Base-by-base conservation (phyloP, 1,140 invertebrate species). In the Diabrotica undecimpunctata region DNA sequence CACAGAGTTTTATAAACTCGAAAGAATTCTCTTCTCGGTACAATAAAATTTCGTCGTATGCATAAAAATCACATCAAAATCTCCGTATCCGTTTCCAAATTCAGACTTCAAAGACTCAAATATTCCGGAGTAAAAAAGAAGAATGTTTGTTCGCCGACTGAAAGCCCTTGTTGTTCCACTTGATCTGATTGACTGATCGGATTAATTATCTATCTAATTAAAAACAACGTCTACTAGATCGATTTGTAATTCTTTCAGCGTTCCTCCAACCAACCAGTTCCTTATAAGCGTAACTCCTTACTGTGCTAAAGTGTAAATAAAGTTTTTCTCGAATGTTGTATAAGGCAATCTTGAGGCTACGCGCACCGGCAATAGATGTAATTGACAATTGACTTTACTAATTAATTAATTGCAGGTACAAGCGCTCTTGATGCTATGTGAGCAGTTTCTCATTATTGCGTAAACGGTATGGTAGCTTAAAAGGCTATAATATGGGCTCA, bases 341-440 rank as follows among this genome's bases (percentile, higher is more conserved):
- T 65, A 71, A 67, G 70, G 70, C 62, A 67, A 65, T 52, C 54
- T 46, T 60, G 50, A 46, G 39, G 39, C 36, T 50, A 46, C n/a
- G 53, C 67, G 54, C 37, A 61, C 59, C 65, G 61, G 67, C 66
- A 64, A 67, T 62, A 69, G 55, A 69, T 63, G 65, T 69, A 71
- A 71, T 71, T 69, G 70, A 67, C 70, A 71, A 69, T 67, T 69
- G 70, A 67, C 65, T 64, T 66, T 68, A 71, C 70, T 71, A 71
- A 71, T 69, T 71, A 71, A 71, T 71, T 71, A 71, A 71, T 69
- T 69, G 67, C 62, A 61, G 65, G 59, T 67, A 64, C 65, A 64
- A 67, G 65, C 61, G 50, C 61, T 69, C 65, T 54, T 38, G 51
- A 62, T 54, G 61, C 51, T 54, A 62, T 62, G 61, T 54, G 61